Evolutionary conservation across 2,888 invertebrate species (phyloP), one percentile per base, ranked within the genome.

Genomic region (Eilema griseolum): DNA sequence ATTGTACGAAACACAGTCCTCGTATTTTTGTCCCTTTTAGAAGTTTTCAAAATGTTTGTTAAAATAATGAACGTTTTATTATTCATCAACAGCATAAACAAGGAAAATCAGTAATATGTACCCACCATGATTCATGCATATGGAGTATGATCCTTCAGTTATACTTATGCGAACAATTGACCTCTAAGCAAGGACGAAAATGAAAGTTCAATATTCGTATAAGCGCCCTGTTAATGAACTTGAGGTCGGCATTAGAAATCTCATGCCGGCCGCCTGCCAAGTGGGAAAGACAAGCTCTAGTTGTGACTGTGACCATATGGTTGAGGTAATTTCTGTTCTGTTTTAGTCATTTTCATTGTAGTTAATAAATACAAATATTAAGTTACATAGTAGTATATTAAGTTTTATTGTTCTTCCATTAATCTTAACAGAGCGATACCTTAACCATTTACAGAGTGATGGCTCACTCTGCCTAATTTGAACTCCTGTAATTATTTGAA

Each of bases 351-450:
- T 87, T 81, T 83, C 82, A 83, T 83, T 78, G 77, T 87, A 86
- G 81, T 80, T 85, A 84, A 80, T 83, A 75, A 77, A 82, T 81
- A 86, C 83, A 86, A 85, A 84, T 86, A 86, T 88, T 89, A 87
- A 85, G 87, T 89, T 89, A 87, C 87, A 88, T 86, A 86, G 82
- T 83, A 84, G 83, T 89, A 88, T 88, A 84, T 90, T 92, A 90
- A 89, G 89, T 91, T 92, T 82, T 83, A 86, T 86, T 84, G 91
- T 90, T 93, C 92, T 93, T 92, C 93, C 93, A 92, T 91, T 91
- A 90, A 84, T 89, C 87, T 87, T 87, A 85, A 86, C 86, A 85
- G 85, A 88, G 86, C 82, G 80, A 85, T 78, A 74, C 82, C 80
- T 82, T 82, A 75, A 79, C 82, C 82, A 83, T 77, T 71, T 66